Base-by-base conservation (phyloP, 1,140 invertebrate species). In the Neotoxoptera formosana region DNA sequence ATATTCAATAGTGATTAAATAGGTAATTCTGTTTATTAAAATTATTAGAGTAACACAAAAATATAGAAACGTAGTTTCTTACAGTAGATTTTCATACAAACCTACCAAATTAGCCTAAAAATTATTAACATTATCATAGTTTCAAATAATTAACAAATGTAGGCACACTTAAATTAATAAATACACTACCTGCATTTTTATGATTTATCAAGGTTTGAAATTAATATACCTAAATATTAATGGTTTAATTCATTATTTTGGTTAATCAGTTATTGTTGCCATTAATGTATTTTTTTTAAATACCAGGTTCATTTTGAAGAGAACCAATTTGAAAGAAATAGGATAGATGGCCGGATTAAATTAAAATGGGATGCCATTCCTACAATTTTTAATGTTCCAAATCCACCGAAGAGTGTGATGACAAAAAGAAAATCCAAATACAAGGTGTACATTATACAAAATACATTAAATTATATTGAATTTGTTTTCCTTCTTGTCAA, bases 311-410 rank as follows among this genome's bases (percentile, higher is more conserved):
- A 94, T 51, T 94, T 94, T 94, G 93, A 94, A 86, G 47, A 94
- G 6, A 86, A 36, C 7, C 93, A 94, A 25, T 94, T 51, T 48
- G 91, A 94, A 45, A 17, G 6, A 34, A 84, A 76, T 7, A n/a
- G 84, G 34, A 47, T 36, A 17, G 91, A 94, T 93, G 93, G 91
- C 4, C 84, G 34, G 86, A 48, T 30, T n/a, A 94, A 94, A 48
- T 83, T 94, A 34, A 94, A 90, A 89, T 91, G 76, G 36, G 93
- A 93, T 86, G 93, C 93, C 17, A 17, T 93, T n/a, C 91, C 91
- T 2, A 94, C 91, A 3, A 60, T 94, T 23, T 94, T 94, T 81
- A 90, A 93, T 90, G 67, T 89, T 3, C 86, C 93, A 30, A 94
- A 94, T 89, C 93, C 76, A 87, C 91, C 93, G 7, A 36, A 53